Conservation (phyloP, 1,140 invertebrate genomes). For the Aphelenchoides avenae region DNA sequence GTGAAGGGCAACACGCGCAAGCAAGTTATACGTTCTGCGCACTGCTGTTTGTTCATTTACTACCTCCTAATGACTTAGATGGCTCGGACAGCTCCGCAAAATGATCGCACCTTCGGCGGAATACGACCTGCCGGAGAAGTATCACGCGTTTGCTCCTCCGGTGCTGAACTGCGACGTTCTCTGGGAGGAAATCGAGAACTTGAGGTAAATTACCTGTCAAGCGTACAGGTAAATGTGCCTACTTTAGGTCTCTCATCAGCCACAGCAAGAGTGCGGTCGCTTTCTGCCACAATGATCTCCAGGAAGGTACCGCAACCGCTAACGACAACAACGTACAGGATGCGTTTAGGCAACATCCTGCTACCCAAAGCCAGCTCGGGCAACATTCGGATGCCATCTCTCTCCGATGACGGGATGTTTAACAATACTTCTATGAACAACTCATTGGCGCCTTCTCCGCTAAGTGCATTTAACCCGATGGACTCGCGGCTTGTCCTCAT, state of each 20-base stretch:
- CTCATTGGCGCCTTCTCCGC: too few species aligned
- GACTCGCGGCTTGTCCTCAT: constrained; percentile 55
- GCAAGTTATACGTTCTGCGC: too few species aligned
- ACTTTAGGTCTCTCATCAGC: constrained; percentile 38
- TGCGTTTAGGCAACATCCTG: constrained; percentile 44
- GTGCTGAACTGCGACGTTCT: constrained; percentile 39
- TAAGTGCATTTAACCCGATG: constrained; percentile 55
- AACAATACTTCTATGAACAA: too few species aligned
- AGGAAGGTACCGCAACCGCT: constrained; percentile 74
- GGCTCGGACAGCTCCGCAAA: constrained; percentile 46
- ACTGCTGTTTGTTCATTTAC: too few species aligned
- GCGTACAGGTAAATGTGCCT: neutral
- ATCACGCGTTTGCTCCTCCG: constrained; percentile 39
- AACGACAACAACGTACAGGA: too few species aligned
- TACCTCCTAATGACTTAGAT: constrained; percentile 36
- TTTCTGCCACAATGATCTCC: constrained; percentile 95
- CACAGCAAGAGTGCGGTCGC: constrained; percentile 69
- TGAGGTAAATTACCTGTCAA: constrained; percentile 31
- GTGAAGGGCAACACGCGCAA: too few species aligned
- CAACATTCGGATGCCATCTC: constrained; percentile 53
- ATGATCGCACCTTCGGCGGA: constrained; percentile 31
- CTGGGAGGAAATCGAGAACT: constrained; percentile 42
- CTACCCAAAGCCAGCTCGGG: constrained; percentile 58
- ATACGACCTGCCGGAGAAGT: constrained; percentile 49
- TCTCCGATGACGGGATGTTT: constrained; percentile 40